Evolutionary conservation across 2,113 vertebrate genomes (phyloP).

Genomic region (Salvelinus fontinalis): DNA sequence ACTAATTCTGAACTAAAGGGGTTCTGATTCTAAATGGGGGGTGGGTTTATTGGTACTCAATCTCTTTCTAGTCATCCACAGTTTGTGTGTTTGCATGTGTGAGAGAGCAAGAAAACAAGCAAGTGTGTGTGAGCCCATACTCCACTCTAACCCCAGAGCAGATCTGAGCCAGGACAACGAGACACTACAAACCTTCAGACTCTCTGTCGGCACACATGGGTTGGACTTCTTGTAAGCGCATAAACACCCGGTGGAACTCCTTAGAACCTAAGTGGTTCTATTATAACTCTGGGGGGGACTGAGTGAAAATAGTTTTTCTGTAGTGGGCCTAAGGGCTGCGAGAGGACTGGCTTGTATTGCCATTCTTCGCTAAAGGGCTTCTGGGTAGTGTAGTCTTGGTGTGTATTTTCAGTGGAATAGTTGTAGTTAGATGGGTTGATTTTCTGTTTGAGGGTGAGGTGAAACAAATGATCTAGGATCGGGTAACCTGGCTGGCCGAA

Average conservation of each 20-base stretch:
- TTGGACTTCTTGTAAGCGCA: not conserved
- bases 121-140: not conserved
- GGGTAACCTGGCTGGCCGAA: no score
- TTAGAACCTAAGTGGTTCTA: not conserved
- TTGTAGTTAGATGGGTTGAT: not conserved
- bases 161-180: not conserved
- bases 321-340: not conserved
- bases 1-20: conserved; percentile 56
- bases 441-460: not conserved
- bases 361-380: not conserved
- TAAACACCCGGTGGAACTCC: not conserved
- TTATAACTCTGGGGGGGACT: not conserved
- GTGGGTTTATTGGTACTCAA: not conserved
- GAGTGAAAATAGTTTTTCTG: not conserved
- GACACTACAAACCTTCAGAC: not conserved
- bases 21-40: not conserved
- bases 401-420: not conserved
- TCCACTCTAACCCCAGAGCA: not conserved
- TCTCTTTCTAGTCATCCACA: no score
- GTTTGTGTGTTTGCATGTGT: not conserved
- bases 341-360: not conserved
- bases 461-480: no score
- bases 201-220: not conserved
- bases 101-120: not conserved
- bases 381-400: not conserved